phyloP scores from a whole-genome alignment of 2,113 vertebrate genomes.

The Numida meleagris region DNA sequence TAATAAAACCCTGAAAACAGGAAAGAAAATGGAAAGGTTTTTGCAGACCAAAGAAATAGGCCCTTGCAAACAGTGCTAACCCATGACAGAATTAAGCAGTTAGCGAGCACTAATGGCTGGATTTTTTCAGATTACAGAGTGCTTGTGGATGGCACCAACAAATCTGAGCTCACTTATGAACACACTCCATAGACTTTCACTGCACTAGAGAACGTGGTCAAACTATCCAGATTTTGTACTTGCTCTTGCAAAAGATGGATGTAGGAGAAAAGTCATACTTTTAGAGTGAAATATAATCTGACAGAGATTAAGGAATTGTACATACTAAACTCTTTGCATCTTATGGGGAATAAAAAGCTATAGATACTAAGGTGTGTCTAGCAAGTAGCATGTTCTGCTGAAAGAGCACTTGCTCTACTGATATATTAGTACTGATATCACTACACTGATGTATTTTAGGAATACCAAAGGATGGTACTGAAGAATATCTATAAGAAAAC shows the following conservation, averaged over 20 bases:
- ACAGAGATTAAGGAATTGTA: neutral
- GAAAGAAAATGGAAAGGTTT: neutral
- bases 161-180: neutral
- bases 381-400: neutral
- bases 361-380: neutral
- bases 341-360: neutral
- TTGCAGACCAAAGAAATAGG: neutral
- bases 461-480: neutral
- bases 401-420: neutral
- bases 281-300: neutral
- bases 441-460: neutral
- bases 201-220: neutral
- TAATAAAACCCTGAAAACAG: no score
- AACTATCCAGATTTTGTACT: neutral
- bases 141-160: neutral
- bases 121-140: neutral
- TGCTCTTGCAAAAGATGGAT: neutral
- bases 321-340: neutral
- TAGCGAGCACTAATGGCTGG: neutral
- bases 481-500: neutral
- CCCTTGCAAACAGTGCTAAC: neutral
- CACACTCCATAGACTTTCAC: neutral
- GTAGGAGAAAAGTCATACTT: neutral
- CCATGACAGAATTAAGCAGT: neutral
- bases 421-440: neutral